A percentile compares a stretch with the other conserved stretches of the same genome.
Conservation (phyloP, 1,140 invertebrate genomes). For the Trichonephila inaurata region DNA sequence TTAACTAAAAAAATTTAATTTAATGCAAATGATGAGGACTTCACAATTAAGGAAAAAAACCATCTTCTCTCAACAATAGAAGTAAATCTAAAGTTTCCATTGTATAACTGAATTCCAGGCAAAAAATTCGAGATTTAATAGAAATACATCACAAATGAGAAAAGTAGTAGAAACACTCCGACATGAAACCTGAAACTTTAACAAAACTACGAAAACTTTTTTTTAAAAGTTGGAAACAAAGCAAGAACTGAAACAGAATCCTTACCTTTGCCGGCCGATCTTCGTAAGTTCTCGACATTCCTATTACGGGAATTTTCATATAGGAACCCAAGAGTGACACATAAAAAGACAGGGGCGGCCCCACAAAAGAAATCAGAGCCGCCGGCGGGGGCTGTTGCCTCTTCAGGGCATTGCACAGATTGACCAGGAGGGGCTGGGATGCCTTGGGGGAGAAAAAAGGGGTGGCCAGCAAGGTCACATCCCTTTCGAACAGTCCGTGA, state of each 20-base stretch:
- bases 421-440: background rate
- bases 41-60: no score
- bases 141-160: no score
- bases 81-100: no score
- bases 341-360: constrained; percentile 58
- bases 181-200: background rate
- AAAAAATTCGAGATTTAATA: no score
- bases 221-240: background rate
- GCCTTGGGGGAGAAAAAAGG: constrained; percentile 28
- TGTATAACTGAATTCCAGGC: no score
- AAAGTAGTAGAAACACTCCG: no score
- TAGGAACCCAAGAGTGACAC: constrained; percentile 58
- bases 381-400: constrained; percentile 54
- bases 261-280: constrained; percentile 59
- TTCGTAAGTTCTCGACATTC: constrained; percentile 38
- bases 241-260: background rate
- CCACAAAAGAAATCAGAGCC: constrained; percentile 53
- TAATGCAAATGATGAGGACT: no score
- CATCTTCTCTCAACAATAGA: no score
- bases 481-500: constrained; percentile 40
- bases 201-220: background rate
- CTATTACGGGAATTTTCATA: constrained; percentile 61
- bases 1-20: no score
- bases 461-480: constrained; percentile 64
- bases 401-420: constrained; percentile 52